Evolutionary conservation across 2,113 vertebrate genomes (phyloP).

Genomic region (Oreotrochilus melanogaster): DNA sequence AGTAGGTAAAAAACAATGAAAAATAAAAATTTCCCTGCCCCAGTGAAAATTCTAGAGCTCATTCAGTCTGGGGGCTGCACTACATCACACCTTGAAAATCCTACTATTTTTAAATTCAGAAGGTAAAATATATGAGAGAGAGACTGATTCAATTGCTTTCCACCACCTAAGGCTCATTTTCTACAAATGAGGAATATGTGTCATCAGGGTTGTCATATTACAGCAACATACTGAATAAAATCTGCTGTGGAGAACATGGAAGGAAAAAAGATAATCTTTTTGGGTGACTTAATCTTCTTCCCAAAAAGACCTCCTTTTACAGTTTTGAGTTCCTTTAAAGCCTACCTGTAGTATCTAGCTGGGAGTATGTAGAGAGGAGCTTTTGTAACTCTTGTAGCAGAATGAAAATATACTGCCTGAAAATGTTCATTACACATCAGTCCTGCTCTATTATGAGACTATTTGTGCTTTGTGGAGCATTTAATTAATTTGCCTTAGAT

Average conservation of each 20-base stretch:
- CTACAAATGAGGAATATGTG: not conserved
- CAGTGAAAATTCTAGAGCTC: not conserved
- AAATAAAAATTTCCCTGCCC: not conserved
- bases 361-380: not conserved
- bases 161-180: not conserved
- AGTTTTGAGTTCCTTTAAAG: not conserved
- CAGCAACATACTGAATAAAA: not conserved
- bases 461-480: not conserved
- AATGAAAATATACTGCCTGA: not conserved
- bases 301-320: accelerated
- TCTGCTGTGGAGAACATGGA: not conserved
- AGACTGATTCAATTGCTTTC: not conserved
- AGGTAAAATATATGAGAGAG: not conserved
- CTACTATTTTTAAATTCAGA: not conserved
- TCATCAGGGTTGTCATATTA: not conserved
- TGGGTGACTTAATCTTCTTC: not conserved
- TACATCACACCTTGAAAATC: not conserved
- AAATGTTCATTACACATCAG: not conserved
- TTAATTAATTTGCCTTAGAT: not conserved
- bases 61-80: not conserved
- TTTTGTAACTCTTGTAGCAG: not conserved
- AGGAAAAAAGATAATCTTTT: not conserved
- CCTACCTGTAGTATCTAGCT: not conserved
- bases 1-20: accelerated
- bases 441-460: not conserved